Evolutionary conservation across 1,140 invertebrate species (phyloP).

Genomic region (Helicoverpa zea): DNA sequence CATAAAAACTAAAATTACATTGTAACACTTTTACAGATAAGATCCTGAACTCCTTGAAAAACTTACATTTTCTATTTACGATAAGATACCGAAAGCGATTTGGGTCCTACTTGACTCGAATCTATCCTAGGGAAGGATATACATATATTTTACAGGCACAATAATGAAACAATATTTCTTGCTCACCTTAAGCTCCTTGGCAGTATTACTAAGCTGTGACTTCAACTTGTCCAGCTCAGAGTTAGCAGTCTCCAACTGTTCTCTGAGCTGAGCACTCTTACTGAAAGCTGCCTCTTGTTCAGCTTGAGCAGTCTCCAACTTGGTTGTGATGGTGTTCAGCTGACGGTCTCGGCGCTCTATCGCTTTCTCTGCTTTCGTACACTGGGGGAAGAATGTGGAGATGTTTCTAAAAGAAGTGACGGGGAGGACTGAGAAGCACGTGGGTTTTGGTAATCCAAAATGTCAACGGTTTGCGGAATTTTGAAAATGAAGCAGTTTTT

Average conservation of each 20-base stretch:
- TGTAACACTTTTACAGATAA: too few relatives aligned
- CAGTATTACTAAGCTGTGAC: conserved; percentile 62
- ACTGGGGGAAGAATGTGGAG: conserved; percentile 50
- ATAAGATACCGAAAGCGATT: too few relatives aligned
- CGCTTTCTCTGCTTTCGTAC: conserved; percentile 73
- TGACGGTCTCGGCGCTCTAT: conserved; percentile 82
- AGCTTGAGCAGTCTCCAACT: conserved; percentile 65
- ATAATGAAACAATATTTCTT: too few relatives aligned
- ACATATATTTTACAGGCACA: too few relatives aligned
- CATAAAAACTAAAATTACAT: too few relatives aligned
- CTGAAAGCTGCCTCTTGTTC: conserved; percentile 75
- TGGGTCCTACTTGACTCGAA: too few relatives aligned
- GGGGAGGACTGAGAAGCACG: neutral
- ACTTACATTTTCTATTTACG: too few relatives aligned
- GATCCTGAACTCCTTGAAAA: too few relatives aligned
- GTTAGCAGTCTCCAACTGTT: conserved; percentile 70
- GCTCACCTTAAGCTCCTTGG: conserved; percentile 73
- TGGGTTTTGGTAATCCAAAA: neutral
- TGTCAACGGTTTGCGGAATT: neutral
- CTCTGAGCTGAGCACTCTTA: conserved; percentile 73
- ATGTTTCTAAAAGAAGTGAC: neutral
- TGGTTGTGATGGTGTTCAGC: conserved; percentile 67
- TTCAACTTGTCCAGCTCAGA: conserved; percentile 72
- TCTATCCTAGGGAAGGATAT: too few relatives aligned
- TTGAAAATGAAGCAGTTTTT: too few relatives aligned